Conservation (phyloP, 2,888 invertebrate genomes). For the Drepanosiphum platanoidis region DNA sequence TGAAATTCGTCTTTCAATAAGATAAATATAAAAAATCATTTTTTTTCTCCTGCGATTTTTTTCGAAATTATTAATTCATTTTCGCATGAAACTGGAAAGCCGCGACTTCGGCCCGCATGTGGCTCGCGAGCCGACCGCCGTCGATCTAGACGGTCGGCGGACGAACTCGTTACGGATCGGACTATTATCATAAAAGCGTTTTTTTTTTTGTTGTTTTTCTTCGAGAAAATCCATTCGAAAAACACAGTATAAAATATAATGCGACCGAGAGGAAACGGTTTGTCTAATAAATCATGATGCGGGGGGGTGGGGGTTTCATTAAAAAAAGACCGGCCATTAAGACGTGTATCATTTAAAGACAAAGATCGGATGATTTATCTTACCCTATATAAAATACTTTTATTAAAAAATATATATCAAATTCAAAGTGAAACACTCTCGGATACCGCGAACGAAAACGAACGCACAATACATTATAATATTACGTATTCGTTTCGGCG, state of each 20-base stretch:
- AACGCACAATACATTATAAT: not conserved
- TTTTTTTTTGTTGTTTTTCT: too few relatives aligned
- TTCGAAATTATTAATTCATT: too few relatives aligned
- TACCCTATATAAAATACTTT: not conserved
- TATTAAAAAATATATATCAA: slow-evolving; percentile 21
- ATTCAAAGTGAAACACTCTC: not conserved
- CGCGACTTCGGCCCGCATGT: too few relatives aligned
- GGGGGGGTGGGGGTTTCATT: slow-evolving; percentile 6
- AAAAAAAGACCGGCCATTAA: slow-evolving; percentile 6
- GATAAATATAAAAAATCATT: too few relatives aligned
- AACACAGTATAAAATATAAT: not conserved
- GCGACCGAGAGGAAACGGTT: not conserved
- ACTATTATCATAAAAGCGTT: not conserved
- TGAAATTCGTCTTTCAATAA: too few relatives aligned
- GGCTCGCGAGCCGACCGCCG: too few relatives aligned
- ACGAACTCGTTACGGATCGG: not conserved
- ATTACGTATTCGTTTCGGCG: not conserved
- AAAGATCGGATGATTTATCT: slow-evolving; percentile 31
- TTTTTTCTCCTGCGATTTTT: too few relatives aligned
- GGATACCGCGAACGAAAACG: not conserved
- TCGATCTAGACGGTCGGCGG: not conserved
- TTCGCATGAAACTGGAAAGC: too few relatives aligned
- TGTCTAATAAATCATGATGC: slow-evolving; percentile 26
- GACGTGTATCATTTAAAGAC: slow-evolving; percentile 12
- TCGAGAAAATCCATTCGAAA: not conserved